Evolutionary conservation across 2,797 vertebrate genomes (phyloP), one percentile per base, ranked within the genome.

Genomic region (Chloroceryle inda): DNA sequence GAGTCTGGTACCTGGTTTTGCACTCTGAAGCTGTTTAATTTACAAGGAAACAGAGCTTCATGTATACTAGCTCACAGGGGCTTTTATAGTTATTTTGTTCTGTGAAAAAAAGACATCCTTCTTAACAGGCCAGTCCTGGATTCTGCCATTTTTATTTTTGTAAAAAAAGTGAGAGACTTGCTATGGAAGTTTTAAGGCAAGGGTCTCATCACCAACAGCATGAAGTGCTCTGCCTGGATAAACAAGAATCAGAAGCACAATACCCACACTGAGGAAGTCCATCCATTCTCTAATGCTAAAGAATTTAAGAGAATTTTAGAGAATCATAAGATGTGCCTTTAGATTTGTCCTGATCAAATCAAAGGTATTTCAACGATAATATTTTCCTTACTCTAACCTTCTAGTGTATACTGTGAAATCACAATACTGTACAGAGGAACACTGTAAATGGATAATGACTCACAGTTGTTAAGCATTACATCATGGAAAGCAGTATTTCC

Each of bases 311-410:
- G 37, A 37, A 37, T 37, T 37, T 37, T 37, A 37, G 37, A 37
- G 37, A 37, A 37, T 37, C 37, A 37, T 37, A 37, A 37, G 37
- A 61, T 88, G 83, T 91, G 33, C 13, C 40, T 91, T 91, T 89
- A 89, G 13, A 76, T 93, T 84, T 92, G 13, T 77, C 9, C 53
- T 44, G 64, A 88, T 74, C 38, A 91, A 93, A 93, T 78, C 74
- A 85, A 86, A 95, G 49, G 76, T 74, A 77, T 71, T 90, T 92
- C 64, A 85, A 31, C 78, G 73, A 80, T 95, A 77, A 83, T 94
- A 61, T 96, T 92, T 95, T 89, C 56, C 58, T 94, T 91, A 94
- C 84, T 87, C 61, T 85, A 85, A 68, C 64, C 67, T 94, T 83
- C 63, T 69, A 89, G 10, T 6, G 18, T 56, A 85, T 58, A 91